phyloP scores from a whole-genome alignment of 2,113 vertebrate species.

The Gymnarchus niloticus region DNA sequence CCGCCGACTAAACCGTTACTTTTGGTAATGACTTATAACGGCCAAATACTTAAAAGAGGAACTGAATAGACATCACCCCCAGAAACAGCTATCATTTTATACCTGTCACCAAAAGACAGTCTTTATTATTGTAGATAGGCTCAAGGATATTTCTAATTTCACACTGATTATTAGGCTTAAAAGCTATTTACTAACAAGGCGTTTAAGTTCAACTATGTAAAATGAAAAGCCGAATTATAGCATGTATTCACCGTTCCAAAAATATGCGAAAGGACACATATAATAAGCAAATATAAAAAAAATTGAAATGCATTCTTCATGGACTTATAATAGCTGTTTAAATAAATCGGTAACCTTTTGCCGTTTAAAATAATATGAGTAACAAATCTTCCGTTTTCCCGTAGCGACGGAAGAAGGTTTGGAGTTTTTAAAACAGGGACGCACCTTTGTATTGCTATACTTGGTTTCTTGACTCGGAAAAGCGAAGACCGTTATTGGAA shows the following conservation, averaged over 20 bases:
- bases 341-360: no score
- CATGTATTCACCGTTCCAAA: not conserved
- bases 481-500: not conserved
- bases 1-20: not conserved
- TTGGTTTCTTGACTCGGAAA: not conserved
- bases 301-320: no score
- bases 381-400: no score
- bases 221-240: not conserved
- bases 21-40: constrained; percentile 1
- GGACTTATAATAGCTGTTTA: no score
- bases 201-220: not conserved
- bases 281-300: no score
- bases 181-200: not conserved
- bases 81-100: not conserved
- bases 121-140: not conserved
- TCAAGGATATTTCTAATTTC: not conserved
- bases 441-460: constrained; percentile 8
- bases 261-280: no score
- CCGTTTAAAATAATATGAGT: not conserved
- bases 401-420: no score
- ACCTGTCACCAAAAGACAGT: not conserved
- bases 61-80: not conserved
- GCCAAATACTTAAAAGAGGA: not conserved
- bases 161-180: not conserved
- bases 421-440: no score